Evolutionary conservation across 2,113 vertebrate genomes (phyloP).

Genomic region (Tragelaphus imberbis): DNA sequence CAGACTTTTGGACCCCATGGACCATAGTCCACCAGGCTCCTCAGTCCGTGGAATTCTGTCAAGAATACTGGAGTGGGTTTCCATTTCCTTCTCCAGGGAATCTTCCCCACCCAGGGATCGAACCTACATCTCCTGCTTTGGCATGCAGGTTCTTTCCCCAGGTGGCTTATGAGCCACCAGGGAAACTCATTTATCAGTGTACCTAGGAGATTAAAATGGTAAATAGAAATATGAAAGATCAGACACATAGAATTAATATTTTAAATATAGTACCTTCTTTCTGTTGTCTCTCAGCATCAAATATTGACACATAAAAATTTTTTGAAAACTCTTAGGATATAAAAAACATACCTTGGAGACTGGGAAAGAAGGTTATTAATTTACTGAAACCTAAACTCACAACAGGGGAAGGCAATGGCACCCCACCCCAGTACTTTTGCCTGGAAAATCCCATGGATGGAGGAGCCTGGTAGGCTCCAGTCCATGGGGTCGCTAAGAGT

Average conservation of each 20-base stretch:
- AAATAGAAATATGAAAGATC: neutral
- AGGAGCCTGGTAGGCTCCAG: no score
- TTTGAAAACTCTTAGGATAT: neutral
- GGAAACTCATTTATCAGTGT: neutral
- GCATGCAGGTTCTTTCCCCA: no score
- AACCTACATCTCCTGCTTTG: no score
- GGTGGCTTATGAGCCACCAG: no score
- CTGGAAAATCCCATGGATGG: no score
- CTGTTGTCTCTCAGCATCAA: neutral
- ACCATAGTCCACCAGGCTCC: neutral
- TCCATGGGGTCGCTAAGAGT: no score
- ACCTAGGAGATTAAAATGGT: neutral
- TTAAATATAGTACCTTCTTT: neutral
- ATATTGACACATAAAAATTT: neutral
- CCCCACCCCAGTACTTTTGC: no score
- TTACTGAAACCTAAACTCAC: neutral
- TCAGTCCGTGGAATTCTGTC: neutral
- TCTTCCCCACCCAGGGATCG: neutral
- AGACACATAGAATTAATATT: conserved; percentile 3
- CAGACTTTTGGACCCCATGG: neutral
- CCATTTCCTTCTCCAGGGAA: neutral
- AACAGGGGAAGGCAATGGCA: no score
- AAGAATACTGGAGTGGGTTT: neutral
- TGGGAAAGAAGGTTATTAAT: neutral
- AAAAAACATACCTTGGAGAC: neutral